phyloP scores from a whole-genome alignment of 1,140 invertebrate genomes.

The Sycophaga agraensis region DNA sequence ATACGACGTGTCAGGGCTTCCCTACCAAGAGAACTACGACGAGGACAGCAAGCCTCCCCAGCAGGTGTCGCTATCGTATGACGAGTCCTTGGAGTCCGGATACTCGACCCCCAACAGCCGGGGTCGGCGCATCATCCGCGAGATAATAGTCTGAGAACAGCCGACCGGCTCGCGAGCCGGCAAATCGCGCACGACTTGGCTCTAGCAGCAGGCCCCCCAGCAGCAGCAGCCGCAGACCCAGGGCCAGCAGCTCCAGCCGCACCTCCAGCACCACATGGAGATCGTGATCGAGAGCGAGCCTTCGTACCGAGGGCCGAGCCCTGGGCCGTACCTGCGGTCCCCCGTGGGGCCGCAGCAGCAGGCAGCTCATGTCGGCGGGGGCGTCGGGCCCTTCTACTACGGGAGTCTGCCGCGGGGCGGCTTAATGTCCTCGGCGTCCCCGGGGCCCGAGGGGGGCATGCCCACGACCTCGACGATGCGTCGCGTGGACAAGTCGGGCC shows the following conservation, averaged over 20 bases:
- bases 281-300: slow-evolving; percentile 51
- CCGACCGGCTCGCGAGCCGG: slow-evolving; percentile 55
- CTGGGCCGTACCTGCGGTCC: slow-evolving; percentile 29
- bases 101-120: slow-evolving; percentile 91
- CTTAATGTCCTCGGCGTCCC: background rate
- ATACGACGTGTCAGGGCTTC: slow-evolving; percentile 88
- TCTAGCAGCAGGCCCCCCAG: slow-evolving; percentile 56
- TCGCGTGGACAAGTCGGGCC: slow-evolving; percentile 48
- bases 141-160: slow-evolving; percentile 86
- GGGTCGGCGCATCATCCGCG: slow-evolving; percentile 84
- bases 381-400: slow-evolving; percentile 27
- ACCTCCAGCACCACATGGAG: slow-evolving; percentile 42
- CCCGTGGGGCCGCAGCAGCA: slow-evolving; percentile 30
- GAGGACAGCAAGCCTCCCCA: slow-evolving; percentile 75
- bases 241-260: slow-evolving; percentile 25
- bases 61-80: slow-evolving; percentile 83
- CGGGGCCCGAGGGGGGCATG: slow-evolving; percentile 32
- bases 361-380: slow-evolving; percentile 11
- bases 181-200: slow-evolving; percentile 53
- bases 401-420: slow-evolving; percentile 23
- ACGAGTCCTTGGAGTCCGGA: slow-evolving; percentile 88
- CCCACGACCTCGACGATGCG: slow-evolving; percentile 37
- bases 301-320: slow-evolving; percentile 4
- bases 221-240: slow-evolving; percentile 33
- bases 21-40: slow-evolving; percentile 79